Conservation (phyloP, 2,888 invertebrate species). For the Drosophila algonquin region DNA sequence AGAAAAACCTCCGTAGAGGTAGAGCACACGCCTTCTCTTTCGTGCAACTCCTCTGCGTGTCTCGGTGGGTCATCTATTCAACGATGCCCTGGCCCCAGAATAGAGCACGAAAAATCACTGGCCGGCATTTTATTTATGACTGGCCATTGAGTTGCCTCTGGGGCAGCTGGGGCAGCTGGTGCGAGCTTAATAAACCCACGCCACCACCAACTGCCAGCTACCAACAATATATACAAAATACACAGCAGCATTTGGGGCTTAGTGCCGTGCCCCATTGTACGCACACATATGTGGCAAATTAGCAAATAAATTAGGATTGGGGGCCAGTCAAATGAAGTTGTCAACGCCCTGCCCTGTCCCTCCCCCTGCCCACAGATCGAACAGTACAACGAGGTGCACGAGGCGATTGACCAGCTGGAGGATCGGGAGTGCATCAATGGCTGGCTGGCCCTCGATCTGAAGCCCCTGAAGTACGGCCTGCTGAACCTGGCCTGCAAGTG, state of each 20-base stretch:
- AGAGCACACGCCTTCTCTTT: background rate
- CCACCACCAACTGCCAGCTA: slow-evolving; percentile 22
- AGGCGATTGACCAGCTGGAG: slow-evolving; percentile 77
- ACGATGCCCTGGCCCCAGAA: background rate
- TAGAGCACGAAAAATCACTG: slow-evolving; percentile 68
- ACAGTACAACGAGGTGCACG: slow-evolving; percentile 80
- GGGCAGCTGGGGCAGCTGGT: slow-evolving; percentile 71
- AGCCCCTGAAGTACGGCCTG: slow-evolving; percentile 92
- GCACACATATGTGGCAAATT: slow-evolving; percentile 68
- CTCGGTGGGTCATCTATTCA: background rate
- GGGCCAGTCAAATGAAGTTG: slow-evolving; percentile 59
- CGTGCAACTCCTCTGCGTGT: background rate
- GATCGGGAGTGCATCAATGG: slow-evolving; percentile 88
- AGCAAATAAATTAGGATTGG: slow-evolving; percentile 67
- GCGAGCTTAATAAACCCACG: slow-evolving; percentile 68
- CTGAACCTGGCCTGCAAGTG: slow-evolving; percentile 94
- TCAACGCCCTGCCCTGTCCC: slow-evolving; percentile 48
- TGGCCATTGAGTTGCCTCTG: slow-evolving; percentile 69
- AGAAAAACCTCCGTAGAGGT: background rate
- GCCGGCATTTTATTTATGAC: slow-evolving; percentile 76
- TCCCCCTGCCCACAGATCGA: slow-evolving; percentile 74
- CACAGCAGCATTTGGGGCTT: slow-evolving; percentile 24
- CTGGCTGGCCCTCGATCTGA: slow-evolving; percentile 92
- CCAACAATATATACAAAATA: slow-evolving; percentile 25
- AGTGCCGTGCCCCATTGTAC: slow-evolving; percentile 1